These are phyloP conservation scores for Netelia fuscicornis DNA, from an alignment of 2,888 invertebrate species.

Conservation along the genomic window DNA sequence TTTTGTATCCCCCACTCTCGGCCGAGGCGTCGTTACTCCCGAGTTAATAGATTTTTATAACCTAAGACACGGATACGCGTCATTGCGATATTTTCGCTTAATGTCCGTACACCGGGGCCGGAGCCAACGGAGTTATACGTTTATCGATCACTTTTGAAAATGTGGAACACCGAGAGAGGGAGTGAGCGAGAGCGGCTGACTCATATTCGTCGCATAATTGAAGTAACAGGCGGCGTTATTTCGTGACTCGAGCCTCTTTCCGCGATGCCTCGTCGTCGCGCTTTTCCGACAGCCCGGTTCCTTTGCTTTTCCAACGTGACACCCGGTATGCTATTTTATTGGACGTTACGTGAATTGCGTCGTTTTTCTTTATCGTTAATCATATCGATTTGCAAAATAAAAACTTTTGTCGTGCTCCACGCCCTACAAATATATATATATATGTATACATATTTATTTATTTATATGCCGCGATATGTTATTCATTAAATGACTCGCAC, in stretches of 20 bases:
- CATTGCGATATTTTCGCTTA: neutral
- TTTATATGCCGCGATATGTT: neutral
- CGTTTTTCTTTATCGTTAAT: no score
- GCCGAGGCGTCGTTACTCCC: neutral
- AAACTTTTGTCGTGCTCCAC: no score
- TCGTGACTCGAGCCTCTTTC: conserved; percentile 4
- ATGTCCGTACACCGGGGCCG: neutral
- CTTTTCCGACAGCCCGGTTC: neutral
- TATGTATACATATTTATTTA: no score
- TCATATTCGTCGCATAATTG: conserved; percentile 48
- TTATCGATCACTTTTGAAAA: conserved; percentile 59
- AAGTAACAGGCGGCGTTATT: conserved; percentile 35
- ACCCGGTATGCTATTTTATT: no score
- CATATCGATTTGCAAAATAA: no score
- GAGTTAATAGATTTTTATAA: neutral
- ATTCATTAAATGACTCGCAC: conserved; percentile 46
- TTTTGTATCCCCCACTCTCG: neutral
- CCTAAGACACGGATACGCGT: neutral
- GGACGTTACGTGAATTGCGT: no score
- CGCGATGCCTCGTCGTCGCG: neutral
- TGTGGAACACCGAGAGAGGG: conserved; percentile 40
- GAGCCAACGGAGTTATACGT: neutral
- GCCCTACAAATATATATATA: no score
- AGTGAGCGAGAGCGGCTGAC: conserved; percentile 9
- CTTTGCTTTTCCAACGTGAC: neutral